Evolutionary conservation across 2,113 vertebrate species (phyloP), one percentile per base, ranked within the genome.

Genomic region (Donacobius atricapilla): DNA sequence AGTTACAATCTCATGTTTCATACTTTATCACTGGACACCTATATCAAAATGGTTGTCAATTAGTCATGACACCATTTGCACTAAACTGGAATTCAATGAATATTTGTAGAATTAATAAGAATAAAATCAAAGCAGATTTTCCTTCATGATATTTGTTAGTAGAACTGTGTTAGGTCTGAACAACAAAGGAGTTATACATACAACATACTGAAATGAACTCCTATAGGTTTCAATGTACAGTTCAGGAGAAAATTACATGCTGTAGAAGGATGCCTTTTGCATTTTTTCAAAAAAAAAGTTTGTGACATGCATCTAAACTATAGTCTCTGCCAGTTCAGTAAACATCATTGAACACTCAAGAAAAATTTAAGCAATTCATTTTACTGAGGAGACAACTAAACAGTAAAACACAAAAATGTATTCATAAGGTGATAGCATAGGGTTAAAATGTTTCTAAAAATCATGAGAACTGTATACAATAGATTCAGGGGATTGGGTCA

Each of bases 301-400:
- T 92, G 31, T 87, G 91, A 91, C 72, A 56, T 72, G 37, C 56
- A 88, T 91, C 63, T 72, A 90, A 84, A 92, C 45, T 86, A 23
- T 50, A 89, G 70, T 76, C 42, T 90, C 84, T 97, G 71, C 73
- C 78, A n/a, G 71, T 71, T 90, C 80, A 79, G 54, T 81, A 97
- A 93, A 68, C 27, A 91, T 86, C 79, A 83, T 44, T 83, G 82
- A 92, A 87, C 39, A 88, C 12, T 95, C 65, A 47, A 96, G 79
- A 17, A 96, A 94, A 97, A 96, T 75, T 51, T 47, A 72, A 51
- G 80, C 40, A 91, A 93, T 97, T 95, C 70, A 11, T 96, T 97
- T 96, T 96, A 81, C 54, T 40, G 48, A 48, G 30, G 66, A 93
- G 47, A 94, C 5, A 94, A 80, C 57, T 81, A 75, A 90, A 92